phyloP scores from a whole-genome alignment of 2,888 invertebrate genomes.

The Polydrusus cervinus region DNA sequence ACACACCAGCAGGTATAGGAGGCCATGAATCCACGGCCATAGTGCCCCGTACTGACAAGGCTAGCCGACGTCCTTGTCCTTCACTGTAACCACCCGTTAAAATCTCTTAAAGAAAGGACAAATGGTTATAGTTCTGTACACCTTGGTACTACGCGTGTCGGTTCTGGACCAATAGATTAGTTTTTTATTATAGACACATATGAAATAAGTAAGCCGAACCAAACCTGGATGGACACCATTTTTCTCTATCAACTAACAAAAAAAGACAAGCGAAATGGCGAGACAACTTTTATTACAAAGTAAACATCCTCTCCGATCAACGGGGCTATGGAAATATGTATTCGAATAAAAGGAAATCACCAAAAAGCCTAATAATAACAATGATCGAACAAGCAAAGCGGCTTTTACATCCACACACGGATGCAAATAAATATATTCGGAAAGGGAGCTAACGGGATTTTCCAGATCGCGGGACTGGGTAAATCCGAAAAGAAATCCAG shows the following conservation, averaged over 20 bases:
- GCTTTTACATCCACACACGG: slow-evolving; percentile 17
- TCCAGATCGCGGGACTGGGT: slow-evolving; percentile 29
- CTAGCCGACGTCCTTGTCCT: too few relatives aligned
- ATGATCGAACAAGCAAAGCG: slow-evolving; percentile 28
- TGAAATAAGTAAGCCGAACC: too few relatives aligned
- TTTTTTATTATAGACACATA: too few relatives aligned
- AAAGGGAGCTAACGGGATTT: slow-evolving; percentile 32
- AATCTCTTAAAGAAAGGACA: too few relatives aligned
- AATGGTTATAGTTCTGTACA: too few relatives aligned
- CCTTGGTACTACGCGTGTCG: too few relatives aligned
- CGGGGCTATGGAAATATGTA: slow-evolving; percentile 27
- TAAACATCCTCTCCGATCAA: slow-evolving; percentile 16
- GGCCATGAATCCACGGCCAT: too few relatives aligned
- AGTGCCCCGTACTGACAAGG: too few relatives aligned
- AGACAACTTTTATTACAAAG: slow-evolving; percentile 3
- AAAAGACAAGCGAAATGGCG: not conserved
- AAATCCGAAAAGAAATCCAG: slow-evolving; percentile 38
- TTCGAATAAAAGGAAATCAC: slow-evolving; percentile 34
- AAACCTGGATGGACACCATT: not conserved
- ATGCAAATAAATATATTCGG: slow-evolving; percentile 22
- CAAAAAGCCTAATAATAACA: slow-evolving; percentile 30
- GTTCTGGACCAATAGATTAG: too few relatives aligned
- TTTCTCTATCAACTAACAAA: not conserved
- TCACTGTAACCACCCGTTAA: too few relatives aligned
- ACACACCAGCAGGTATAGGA: too few relatives aligned